A percentile compares a stretch with the other conserved stretches of the same genome.
Conservation (phyloP, 2,888 invertebrate species). For the Morpho helenor region DNA sequence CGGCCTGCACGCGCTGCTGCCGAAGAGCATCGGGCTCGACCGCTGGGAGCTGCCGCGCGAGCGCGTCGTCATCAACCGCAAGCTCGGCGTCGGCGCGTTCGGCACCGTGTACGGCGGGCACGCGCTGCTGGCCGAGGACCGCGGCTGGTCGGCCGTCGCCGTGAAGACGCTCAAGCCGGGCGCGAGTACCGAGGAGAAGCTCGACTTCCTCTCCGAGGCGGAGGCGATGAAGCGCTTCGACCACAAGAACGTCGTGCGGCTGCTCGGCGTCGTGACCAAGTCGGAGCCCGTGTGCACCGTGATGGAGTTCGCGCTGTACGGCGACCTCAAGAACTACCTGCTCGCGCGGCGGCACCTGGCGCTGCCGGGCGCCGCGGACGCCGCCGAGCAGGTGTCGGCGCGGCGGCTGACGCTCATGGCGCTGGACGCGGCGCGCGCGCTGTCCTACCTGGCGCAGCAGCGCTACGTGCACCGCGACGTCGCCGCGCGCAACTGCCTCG, state of each 20-base stretch:
- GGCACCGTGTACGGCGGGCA: constrained; percentile 96
- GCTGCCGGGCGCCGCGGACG: constrained; percentile 85
- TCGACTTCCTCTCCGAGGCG: constrained; percentile 95
- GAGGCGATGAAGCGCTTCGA: constrained; percentile 96
- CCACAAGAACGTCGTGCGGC: constrained; percentile 91
- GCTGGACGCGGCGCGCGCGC: constrained; percentile 90
- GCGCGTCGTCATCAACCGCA: constrained; percentile 90
- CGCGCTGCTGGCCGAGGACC: constrained; percentile 79
- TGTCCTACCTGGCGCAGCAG: constrained; percentile 89
- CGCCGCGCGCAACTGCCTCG: constrained; percentile 88
- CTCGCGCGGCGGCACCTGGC: constrained; percentile 91
- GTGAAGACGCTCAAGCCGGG: constrained; percentile 94
- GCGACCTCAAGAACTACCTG: constrained; percentile 93
- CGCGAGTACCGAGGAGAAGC: constrained; percentile 89
- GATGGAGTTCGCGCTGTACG: constrained; percentile 97
- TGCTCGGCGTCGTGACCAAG: constrained; percentile 92
- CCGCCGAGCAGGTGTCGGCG: constrained; percentile 87
- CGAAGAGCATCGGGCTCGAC: constrained; percentile 77
- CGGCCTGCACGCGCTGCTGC: constrained; percentile 49
- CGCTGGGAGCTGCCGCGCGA: constrained; percentile 94
- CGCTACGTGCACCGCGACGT: constrained; percentile 95
- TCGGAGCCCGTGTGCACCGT: constrained; percentile 93
- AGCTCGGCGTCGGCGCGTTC: constrained; percentile 93
- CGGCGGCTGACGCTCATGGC: constrained; percentile 91
- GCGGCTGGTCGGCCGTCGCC: constrained; percentile 90